These are phyloP conservation scores for Thereva unica DNA, from an alignment of 2,888 invertebrate species.

Conservation along the genomic window DNA sequence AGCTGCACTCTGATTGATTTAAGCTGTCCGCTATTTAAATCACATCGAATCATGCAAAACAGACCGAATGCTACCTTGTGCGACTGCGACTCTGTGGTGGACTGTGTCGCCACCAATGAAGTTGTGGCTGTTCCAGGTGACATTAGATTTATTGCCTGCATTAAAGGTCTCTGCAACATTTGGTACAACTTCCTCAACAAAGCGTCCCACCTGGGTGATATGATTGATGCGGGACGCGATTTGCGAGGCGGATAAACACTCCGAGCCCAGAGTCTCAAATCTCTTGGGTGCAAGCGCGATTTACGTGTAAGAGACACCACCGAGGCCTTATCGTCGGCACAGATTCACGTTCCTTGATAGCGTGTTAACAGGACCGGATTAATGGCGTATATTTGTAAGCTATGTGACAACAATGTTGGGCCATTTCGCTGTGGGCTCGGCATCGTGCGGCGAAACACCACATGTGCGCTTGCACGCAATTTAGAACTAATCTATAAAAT, in stretches of 20 bases:
- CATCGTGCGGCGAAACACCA: neutral
- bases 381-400: constrained; percentile 29
- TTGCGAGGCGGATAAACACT: constrained; percentile 23
- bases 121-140: constrained; percentile 16
- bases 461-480: constrained; percentile 21
- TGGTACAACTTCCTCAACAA: constrained; percentile 27
- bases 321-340: constrained; percentile 16
- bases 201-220: constrained; percentile 31
- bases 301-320: constrained; percentile 23
- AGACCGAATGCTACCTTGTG: too few species aligned
- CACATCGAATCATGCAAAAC: too few species aligned
- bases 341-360: constrained; percentile 30
- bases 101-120: constrained; percentile 10
- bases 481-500: constrained; percentile 1
- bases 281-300: constrained; percentile 1
- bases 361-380: constrained; percentile 33
- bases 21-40: too few species aligned
- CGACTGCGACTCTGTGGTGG: too few species aligned
- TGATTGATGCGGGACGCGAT: constrained; percentile 29
- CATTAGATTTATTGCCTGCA: constrained; percentile 27
- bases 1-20: too few species aligned
- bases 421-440: constrained; percentile 2
- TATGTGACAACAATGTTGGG: constrained; percentile 23
- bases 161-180: constrained; percentile 13
- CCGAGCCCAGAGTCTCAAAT: neutral